These are phyloP conservation scores for Elymnias hypermnestra DNA, from an alignment of 1,140 invertebrate species.

Conservation along the genomic window DNA sequence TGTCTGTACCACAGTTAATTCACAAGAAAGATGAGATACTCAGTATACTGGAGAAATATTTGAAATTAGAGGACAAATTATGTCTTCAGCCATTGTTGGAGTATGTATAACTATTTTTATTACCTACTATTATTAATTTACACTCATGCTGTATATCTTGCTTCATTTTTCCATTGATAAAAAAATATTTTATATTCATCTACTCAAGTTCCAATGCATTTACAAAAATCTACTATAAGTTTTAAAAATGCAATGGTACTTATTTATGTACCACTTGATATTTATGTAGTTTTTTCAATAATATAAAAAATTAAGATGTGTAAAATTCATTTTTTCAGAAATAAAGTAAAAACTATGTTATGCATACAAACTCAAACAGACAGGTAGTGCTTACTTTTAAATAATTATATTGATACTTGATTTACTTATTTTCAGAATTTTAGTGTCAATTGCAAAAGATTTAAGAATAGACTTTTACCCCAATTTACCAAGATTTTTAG, in stretches of 20 bases:
- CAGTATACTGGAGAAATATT: slow-evolving; percentile 82
- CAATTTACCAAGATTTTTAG: slow-evolving; percentile 84
- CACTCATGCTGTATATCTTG: too few relatives aligned
- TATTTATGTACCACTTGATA: too few relatives aligned
- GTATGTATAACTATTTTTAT: slow-evolving; percentile 76
- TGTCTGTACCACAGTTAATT: slow-evolving; percentile 88
- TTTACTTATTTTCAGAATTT: slow-evolving; percentile 80
- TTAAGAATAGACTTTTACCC: slow-evolving; percentile 91
- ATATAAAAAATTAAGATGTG: neutral
- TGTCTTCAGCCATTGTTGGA: slow-evolving; percentile 89
- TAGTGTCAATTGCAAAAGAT: slow-evolving; percentile 90
- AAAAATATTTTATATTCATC: too few relatives aligned
- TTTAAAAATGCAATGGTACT: too few relatives aligned
- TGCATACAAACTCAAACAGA: slow-evolving; percentile 13
- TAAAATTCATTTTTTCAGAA: neutral
- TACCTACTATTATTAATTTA: too few relatives aligned
- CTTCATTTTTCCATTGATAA: too few relatives aligned
- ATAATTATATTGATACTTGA: neutral
- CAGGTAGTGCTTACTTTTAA: neutral
- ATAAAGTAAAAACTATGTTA: neutral
- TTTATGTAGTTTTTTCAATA: too few relatives aligned
- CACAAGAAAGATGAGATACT: slow-evolving; percentile 87
- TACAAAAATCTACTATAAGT: neutral
- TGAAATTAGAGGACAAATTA: slow-evolving; percentile 82
- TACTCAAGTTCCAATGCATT: too few relatives aligned